Base-by-base conservation (phyloP, 2,113 vertebrate genomes). In the Alligator mississippiensis region DNA sequence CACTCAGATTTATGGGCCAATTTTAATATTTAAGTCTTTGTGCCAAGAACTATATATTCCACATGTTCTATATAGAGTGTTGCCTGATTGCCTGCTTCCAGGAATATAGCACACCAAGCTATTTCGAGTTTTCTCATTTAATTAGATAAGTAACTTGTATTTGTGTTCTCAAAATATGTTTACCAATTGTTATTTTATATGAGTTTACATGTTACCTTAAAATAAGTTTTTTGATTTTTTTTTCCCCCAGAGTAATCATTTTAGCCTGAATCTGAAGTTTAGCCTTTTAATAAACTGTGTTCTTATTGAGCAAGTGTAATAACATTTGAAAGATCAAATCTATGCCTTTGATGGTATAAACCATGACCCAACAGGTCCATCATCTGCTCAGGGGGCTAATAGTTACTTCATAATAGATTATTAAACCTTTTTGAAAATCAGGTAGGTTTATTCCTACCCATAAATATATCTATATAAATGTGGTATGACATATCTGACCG, bases 261-360 rank as follows among this genome's bases (percentile, higher is more conserved):
- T 97, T 95, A 75, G 85, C 93, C 96, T 90, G 64, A 70, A 18
- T 87, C 89, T 90, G 96, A 94, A 88, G 95, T 96, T 93, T 93
- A 93, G 96, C 92, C 92, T 94, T 92, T 93, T 96, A 95, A 95
- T 95, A 96, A 96, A 87, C 78, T 90, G 84, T 95, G 92, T 95
- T 97, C 95, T 96, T 95, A 94, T 90, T 88, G 77, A 89, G 94
- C 90, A 17, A 96, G 94, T 90, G 88, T 90, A 96, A 92, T 93
- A 96, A 96, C 96, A 94, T 97, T 90, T 96, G 93, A 96, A 91
- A 94, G 92, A 94, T 97, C 90, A 95, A 92, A 97, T 95, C 92
- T 95, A 30, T 92, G 84, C 92, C 93, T 96, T 96, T 97, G 96
- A 97, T 95, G 95, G 92, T 86, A 95, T 91, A 93, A 96, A 96